Base-by-base conservation (phyloP, 1,140 invertebrate species). In the Anthonomus grandis region DNA sequence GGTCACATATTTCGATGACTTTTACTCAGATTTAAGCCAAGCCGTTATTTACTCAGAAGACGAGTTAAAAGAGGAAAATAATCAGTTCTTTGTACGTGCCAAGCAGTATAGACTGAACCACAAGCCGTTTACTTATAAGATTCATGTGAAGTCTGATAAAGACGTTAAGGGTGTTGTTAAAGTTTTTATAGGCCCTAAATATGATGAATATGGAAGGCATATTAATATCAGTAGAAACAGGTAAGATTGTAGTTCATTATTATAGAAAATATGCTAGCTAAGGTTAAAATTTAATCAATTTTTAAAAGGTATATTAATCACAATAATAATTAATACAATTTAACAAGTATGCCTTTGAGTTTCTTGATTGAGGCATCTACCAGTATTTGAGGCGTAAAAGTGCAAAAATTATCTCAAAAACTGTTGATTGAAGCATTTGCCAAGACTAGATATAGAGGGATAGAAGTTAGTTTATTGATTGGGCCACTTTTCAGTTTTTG, bases 1-100 rank as follows among this genome's bases (percentile, higher is more conserved):
- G 5, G 75, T 80, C 13, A 89, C 87, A 18, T 89, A 81, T 69
- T 87, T 88, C 72, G 85, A 89, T 41, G 75, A 86, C 24, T 83
- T 81, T 61, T 81, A 86, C 63, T 63, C 85, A 13, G 81, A 86
- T 57, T 79, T 87, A 23, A 83, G 78, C 64, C 86, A 87, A 62
- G 81, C 81, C 45, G 56, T 89, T 13, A 74, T 73, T 19, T 68
- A 75, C 0, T 66, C 73, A 34, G 48, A 69, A 23, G 38, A 67
- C 8, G 63, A 71, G 57, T 13, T 56, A 10, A 53, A 67, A 23
- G 25, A 64, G 34, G 55, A 63, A 15, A 48, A 57, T 12, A 55
- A 57, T n/a, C 23, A 54, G 4, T 68, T 78, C 59, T 68, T 70
- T 17, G 67, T 82, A 23, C 73, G 71, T 25, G 73, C 73, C 2